Base-by-base conservation (phyloP, 92 coral and sea anemone genomes). In the Muricea muricata region DNA sequence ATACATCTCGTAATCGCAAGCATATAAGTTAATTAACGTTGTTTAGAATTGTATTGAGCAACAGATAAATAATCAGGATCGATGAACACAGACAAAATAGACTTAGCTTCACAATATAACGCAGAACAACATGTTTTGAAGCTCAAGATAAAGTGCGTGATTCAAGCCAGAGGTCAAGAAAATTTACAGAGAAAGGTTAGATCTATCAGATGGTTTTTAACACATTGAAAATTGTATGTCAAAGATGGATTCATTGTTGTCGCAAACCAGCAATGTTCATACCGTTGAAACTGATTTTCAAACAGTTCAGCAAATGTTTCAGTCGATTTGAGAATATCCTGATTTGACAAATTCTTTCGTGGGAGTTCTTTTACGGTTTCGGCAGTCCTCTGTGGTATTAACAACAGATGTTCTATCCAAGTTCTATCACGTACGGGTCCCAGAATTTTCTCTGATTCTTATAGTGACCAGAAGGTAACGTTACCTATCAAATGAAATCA, bases 301-400 rank as follows among this genome's bases (percentile, higher is more conserved):
- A 26, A 2, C 34, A 28, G 30, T 68, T 1, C 7, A 32, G 2
- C 45, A 68, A 6, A 34, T 15, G 20, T 3, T 12, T 10, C 26
- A 45, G 74, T 25, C 23, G 39, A 72, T 18, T 42, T 34, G 7
- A 45, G 12, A 14, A 34, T 9, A 4, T 72, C 87, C 90, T 2
- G 81, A 86, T 54, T 81, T 92, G 17, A 83, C 87, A 6, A 89
- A 85, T 63, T 69, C 68, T 24, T 14, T 86, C 41, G 21, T 82
- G 4, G 89, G 91, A 3, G 91, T 89, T 26, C 89, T 89, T 23
- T 85, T 91, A 58, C 70, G 94, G 35, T 92, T 89, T 69, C 74
- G 91, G 20, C 77, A 91, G 40, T 89, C 83, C 63, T 85, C 78
- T 58, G 75, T 77, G 13, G 90, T 90, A 5, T 80, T 84, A 41